phyloP scores from a whole-genome alignment of 2,888 invertebrate species.

The Epirrhoe tristata region DNA sequence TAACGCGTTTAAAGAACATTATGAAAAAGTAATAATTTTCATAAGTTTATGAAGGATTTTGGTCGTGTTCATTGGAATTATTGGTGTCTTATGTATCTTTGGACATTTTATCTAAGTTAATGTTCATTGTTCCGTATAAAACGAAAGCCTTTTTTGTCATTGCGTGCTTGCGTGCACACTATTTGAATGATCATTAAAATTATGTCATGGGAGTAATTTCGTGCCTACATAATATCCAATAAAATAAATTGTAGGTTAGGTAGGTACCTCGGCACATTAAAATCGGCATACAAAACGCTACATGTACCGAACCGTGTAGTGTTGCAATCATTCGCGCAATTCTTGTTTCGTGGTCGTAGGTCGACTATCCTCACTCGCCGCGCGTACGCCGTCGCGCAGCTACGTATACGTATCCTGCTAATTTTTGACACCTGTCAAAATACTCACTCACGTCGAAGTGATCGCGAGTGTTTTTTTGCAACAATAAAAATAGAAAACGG shows the following conservation, averaged over 20 bases:
- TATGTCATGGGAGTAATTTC: neutral
- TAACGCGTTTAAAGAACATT: neutral
- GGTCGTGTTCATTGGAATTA: too few relatives aligned
- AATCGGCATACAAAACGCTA: slow-evolving; percentile 15
- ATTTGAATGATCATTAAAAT: neutral
- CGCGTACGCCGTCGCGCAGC: slow-evolving; percentile 48
- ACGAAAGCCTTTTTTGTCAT: neutral
- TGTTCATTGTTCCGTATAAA: too few relatives aligned
- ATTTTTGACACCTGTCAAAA: slow-evolving; percentile 53
- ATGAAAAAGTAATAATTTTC: too few relatives aligned
- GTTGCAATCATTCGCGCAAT: slow-evolving; percentile 42
- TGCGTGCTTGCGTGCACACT: neutral
- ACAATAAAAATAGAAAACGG: slow-evolving; percentile 24
- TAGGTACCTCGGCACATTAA: neutral
- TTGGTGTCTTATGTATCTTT: too few relatives aligned
- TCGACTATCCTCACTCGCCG: slow-evolving; percentile 52
- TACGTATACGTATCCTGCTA: slow-evolving; percentile 64
- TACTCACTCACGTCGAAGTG: slow-evolving; percentile 37
- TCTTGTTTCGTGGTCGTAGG: slow-evolving; percentile 34
- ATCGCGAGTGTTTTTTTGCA: slow-evolving; percentile 56
- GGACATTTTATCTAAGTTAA: too few relatives aligned
- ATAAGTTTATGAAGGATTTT: too few relatives aligned
- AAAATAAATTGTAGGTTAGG: neutral
- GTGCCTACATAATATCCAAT: neutral
- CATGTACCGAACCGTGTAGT: slow-evolving; percentile 26